These are phyloP conservation scores for Rhimphoctona megacephalus DNA, from an alignment of 2,888 invertebrate genomes.

Conservation along the genomic window DNA sequence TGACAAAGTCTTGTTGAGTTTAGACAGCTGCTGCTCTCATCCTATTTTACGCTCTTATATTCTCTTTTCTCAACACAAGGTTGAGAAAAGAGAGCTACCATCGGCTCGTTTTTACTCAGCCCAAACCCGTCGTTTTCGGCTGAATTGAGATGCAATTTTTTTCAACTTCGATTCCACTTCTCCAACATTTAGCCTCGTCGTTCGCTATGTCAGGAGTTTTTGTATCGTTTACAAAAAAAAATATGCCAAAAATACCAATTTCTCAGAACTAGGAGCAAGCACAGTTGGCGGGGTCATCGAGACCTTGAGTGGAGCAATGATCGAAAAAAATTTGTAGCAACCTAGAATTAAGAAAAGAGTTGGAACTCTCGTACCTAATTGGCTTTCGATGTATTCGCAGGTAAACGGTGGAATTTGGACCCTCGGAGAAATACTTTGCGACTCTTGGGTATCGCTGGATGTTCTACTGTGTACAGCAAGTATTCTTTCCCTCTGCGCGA, in stretches of 20 bases:
- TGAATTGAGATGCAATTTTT: neutral
- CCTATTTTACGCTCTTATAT: neutral
- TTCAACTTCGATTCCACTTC: neutral
- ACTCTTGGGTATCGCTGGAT: conserved; percentile 97
- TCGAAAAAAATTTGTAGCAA: neutral
- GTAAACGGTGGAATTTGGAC: conserved; percentile 91
- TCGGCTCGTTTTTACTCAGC: neutral
- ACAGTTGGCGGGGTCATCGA: neutral
- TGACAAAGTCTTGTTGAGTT: neutral
- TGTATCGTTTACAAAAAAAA: neutral
- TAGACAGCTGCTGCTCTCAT: neutral
- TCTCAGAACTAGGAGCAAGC: neutral
- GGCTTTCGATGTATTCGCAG: conserved; percentile 65
- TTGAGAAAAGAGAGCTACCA: neutral
- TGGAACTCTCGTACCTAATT: neutral
- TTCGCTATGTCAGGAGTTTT: neutral
- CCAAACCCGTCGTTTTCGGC: neutral
- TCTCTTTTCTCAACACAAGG: neutral
- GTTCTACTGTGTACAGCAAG: conserved; percentile 97
- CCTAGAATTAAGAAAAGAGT: neutral
- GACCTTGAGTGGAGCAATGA: neutral
- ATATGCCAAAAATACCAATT: neutral
- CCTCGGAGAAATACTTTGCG: conserved; percentile 94
- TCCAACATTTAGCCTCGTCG: neutral
- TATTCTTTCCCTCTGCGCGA: conserved; percentile 96